Percentiles rank a stretch among this genome's conserved stretches.
phyloP scores from a whole-genome alignment of 2,113 vertebrate genomes.

The Hippoglossus stenolepis region DNA sequence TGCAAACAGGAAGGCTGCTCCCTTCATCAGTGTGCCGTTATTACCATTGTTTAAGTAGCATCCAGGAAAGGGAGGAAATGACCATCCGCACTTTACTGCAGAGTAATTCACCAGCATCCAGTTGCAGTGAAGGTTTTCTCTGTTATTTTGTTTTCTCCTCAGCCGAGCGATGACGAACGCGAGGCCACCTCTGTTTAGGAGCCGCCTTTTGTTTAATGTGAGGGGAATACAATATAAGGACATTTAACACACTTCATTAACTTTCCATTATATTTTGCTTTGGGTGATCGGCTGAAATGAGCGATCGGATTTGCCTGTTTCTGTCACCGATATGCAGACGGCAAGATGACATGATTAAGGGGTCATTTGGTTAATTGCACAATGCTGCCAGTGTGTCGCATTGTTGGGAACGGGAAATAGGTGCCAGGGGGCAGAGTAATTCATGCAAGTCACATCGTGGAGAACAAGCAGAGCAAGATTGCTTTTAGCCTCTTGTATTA shows the following conservation, averaged over 20 bases:
- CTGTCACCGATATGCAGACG: conserved; percentile 64
- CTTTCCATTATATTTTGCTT: conserved; percentile 76
- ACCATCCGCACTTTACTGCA: background rate
- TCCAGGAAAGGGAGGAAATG: conserved; percentile 2
- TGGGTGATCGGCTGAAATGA: conserved; percentile 68
- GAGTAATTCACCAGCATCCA: no score
- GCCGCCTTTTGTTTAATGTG: conserved; percentile 45
- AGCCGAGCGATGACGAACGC: conserved; percentile 16
- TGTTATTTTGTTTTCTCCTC: conserved; percentile 10
- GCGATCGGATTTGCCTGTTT: conserved; percentile 72
- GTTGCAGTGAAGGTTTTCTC: background rate
- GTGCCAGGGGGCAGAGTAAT: conserved; percentile 64
- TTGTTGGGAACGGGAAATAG: conserved; percentile 57
- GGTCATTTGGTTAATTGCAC: conserved; percentile 81
- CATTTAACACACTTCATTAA: conserved; percentile 72
- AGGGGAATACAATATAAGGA: conserved; percentile 44
- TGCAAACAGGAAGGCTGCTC: conserved; percentile 63
- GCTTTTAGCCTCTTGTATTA: conserved; percentile 54
- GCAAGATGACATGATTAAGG: conserved; percentile 75
- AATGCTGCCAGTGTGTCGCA: conserved; percentile 59
- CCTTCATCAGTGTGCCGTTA: conserved; percentile 55
- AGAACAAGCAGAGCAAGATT: conserved; percentile 66
- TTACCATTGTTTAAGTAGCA: conserved; percentile 44
- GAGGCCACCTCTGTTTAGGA: conserved; percentile 28
- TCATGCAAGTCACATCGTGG: conserved; percentile 55